Percentiles rank a stretch among this genome's conserved stretches.
Evolutionary conservation across 2,797 vertebrate species (phyloP).

Genomic region (Liparis tanakae): DNA sequence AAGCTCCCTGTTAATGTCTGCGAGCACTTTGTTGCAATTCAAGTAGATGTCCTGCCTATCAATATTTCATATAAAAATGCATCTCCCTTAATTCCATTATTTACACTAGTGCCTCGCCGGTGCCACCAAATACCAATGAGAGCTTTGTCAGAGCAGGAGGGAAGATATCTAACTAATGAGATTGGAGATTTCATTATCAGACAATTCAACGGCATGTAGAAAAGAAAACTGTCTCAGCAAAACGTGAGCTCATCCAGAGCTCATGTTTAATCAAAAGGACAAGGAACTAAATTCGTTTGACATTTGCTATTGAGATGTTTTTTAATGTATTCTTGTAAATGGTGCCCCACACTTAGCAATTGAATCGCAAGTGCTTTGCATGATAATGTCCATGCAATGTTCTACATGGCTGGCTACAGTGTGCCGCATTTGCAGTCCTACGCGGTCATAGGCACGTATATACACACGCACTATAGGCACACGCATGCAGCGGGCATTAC

Average conservation of each 20-base stretch:
- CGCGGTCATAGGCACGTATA: slow-evolving; percentile 24
- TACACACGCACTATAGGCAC: slow-evolving; percentile 10
- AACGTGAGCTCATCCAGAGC: slow-evolving; percentile 26
- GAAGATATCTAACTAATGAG: slow-evolving; percentile 41
- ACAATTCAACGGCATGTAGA: slow-evolving; percentile 22
- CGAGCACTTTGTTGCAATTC: slow-evolving; percentile 69
- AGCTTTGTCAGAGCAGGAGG: slow-evolving; percentile 47
- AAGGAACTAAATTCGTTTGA: slow-evolving; percentile 45
- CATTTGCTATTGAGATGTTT: slow-evolving; percentile 19
- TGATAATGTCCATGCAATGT: slow-evolving; percentile 58
- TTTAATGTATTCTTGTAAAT: slow-evolving; percentile 47
- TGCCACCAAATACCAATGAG: slow-evolving; percentile 56
- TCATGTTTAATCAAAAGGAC: slow-evolving; percentile 48
- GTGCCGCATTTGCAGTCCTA: slow-evolving; percentile 67
- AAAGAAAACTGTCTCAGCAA: slow-evolving; percentile 39
- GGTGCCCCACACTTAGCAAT: slow-evolving; percentile 29
- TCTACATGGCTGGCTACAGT: slow-evolving; percentile 60
- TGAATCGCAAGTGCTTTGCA: slow-evolving; percentile 44
- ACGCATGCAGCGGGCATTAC: slow-evolving; percentile 36
- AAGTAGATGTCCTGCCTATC: slow-evolving; percentile 66
- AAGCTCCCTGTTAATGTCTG: slow-evolving; percentile 52
- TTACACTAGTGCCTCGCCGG: slow-evolving; percentile 34
- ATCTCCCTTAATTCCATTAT: slow-evolving; percentile 46
- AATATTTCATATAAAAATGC: slow-evolving; percentile 79
- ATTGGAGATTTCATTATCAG: slow-evolving; percentile 58